These are phyloP conservation scores for Poecilobothrus nobilitatus DNA, from an alignment of 2,888 invertebrate species.

Conservation along the genomic window DNA sequence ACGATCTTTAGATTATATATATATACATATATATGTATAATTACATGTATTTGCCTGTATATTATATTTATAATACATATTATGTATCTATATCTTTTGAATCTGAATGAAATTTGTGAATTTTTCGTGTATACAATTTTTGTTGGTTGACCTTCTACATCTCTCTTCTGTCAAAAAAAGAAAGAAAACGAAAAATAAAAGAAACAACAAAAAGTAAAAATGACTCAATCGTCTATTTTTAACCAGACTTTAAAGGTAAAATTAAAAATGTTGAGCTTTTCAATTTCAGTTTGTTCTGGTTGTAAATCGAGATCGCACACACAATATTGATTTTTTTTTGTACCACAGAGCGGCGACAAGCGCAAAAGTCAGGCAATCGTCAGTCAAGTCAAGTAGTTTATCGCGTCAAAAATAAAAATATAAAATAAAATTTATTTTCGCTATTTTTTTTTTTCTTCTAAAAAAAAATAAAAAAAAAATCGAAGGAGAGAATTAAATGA, in stretches of 20 bases:
- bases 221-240: slow-evolving; percentile 6
- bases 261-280: slow-evolving; percentile 6
- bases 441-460: not conserved
- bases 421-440: not conserved
- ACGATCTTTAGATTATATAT: too few relatives aligned
- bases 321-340: not conserved
- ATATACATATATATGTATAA: too few relatives aligned
- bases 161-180: not conserved
- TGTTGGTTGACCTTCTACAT: slow-evolving; percentile 4
- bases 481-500: not conserved
- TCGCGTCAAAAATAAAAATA: not conserved
- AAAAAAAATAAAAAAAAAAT: too few relatives aligned
- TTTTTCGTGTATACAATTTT: not conserved
- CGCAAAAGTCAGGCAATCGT: too few relatives aligned
- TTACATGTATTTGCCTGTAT: too few relatives aligned
- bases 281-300: not conserved
- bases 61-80: too few relatives aligned
- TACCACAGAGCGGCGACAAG: too few relatives aligned
- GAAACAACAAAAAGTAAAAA: not conserved
- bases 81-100: too few relatives aligned
- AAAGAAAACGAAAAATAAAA: not conserved
- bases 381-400: not conserved
- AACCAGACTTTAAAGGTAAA: slow-evolving; percentile 6
- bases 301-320: slow-evolving; percentile 4
- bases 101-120: too few relatives aligned